These are phyloP conservation scores for Malachius bipustulatus DNA, from an alignment of 2,888 invertebrate species.

Conservation along the genomic window DNA sequence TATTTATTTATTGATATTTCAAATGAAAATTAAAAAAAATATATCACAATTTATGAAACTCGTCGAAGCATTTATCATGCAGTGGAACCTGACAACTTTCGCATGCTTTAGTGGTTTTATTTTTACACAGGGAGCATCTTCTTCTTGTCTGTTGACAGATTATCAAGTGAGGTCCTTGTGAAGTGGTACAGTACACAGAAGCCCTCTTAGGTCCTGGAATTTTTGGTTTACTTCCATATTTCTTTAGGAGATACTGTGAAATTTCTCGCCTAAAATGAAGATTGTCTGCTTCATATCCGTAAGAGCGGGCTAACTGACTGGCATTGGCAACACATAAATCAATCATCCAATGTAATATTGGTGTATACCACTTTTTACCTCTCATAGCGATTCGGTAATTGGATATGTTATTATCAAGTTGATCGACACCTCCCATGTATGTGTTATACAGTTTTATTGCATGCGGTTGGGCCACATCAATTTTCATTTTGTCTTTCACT, in stretches of 20 bases:
- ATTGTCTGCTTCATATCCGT: neutral
- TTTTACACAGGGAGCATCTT: neutral
- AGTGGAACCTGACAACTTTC: neutral
- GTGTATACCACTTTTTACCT: neutral
- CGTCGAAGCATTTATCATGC: constrained; percentile 1
- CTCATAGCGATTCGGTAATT: neutral
- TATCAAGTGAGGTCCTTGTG: neutral
- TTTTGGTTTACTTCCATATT: neutral
- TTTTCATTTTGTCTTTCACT: constrained; percentile 8
- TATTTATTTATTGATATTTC: neutral
- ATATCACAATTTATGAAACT: constrained; percentile 2
- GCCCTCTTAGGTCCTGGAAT: neutral
- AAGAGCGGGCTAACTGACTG: neutral
- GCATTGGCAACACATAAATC: neutral
- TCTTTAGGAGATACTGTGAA: neutral
- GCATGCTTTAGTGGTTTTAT: constrained; percentile 1
- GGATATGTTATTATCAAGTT: neutral
- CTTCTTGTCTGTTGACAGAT: neutral
- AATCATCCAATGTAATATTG: neutral
- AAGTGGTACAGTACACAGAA: no score
- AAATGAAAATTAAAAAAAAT: neutral
- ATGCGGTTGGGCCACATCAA: constrained; percentile 6
- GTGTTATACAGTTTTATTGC: constrained; percentile 1
- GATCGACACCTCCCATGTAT: neutral
- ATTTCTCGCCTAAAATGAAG: neutral